Conservation (phyloP, 53 echinoderm and acorn worm species). For the Patiria pectinifera region DNA sequence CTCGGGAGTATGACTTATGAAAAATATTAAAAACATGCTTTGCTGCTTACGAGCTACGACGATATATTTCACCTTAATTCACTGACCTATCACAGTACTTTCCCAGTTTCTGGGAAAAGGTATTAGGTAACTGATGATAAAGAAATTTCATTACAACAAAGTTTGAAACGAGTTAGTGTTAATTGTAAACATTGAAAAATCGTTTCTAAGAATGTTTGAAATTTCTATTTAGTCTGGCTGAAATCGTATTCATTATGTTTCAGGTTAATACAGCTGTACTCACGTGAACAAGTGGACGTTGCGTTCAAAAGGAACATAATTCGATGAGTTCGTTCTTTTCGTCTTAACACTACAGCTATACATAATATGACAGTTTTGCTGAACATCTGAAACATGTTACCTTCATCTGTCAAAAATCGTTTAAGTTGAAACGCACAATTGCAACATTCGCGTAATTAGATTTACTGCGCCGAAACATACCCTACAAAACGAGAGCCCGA, state of each 20-base stretch:
- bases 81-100: neutral
- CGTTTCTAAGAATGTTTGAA: neutral
- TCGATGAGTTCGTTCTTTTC: neutral
- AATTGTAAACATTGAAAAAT: neutral
- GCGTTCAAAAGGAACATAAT: neutral
- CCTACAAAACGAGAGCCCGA: neutral
- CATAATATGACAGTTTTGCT: neutral
- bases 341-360: neutral
- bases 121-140: too few species aligned
- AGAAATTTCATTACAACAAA: too few species aligned
- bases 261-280: neutral
- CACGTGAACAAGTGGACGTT: neutral
- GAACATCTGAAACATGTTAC: constrained; percentile 59
- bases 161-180: neutral
- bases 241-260: too few species aligned
- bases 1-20: neutral
- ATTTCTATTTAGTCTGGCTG: too few species aligned
- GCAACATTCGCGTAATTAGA: constrained; percentile 54
- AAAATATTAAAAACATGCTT: neutral
- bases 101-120: too few species aligned
- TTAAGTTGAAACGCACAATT: constrained; percentile 35
- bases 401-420: constrained; percentile 36
- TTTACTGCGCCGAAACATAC: constrained; percentile 33
- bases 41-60: neutral
- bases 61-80: neutral